Base-by-base conservation (phyloP, 2,113 vertebrate species). In the Terrapene triunguis region DNA sequence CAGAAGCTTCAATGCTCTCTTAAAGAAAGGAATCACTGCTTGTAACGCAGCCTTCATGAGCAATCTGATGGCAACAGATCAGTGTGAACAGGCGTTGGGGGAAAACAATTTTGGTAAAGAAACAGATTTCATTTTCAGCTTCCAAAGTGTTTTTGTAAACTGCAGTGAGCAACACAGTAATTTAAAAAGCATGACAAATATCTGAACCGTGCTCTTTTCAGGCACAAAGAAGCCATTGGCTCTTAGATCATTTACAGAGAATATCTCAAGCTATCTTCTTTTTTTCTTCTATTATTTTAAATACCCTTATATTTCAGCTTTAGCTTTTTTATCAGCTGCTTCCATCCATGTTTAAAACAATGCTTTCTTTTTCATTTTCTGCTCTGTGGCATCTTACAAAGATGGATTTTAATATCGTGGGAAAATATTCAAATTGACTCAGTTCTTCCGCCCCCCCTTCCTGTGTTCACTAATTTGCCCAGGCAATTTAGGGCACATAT, bases 101-200 rank as follows among this genome's bases (percentile, higher is more conserved):
- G 82, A 91, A 95, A 92, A 91, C 29, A 47, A 29, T 72, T 65
- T 89, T 88, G 13, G 48, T 86, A 95, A 55, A 82, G 80, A 95
- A 95, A 92, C 80, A 92, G 55, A 5, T 72, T 47, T 3, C 90
- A 55, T 91, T 96, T 96, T 93, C 17, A 85, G 65, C 80, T 95
- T 95, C 82, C 89, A 95, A 35, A 93, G 93, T 85, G 90, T 54
- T 94, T 25, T 87, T 96, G 85, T 78, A 95, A 96, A 80, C 72
- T 83, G 85, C 47, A 94, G 22, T 21, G 91, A 94, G 79, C n/a
- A 89, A 69, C 47, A 84, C 11, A 47, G 38, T 88, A 82, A 86
- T 91, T 93, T 80, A 72, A 94, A 85, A 88, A 81, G 10, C 38
- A 29, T 82, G 85, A 88, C 92, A 91, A 87, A 89, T 92, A 88